These are phyloP conservation scores for Phoeniculus purpureus DNA, from an alignment of 2,797 vertebrate genomes.

Conservation along the genomic window DNA sequence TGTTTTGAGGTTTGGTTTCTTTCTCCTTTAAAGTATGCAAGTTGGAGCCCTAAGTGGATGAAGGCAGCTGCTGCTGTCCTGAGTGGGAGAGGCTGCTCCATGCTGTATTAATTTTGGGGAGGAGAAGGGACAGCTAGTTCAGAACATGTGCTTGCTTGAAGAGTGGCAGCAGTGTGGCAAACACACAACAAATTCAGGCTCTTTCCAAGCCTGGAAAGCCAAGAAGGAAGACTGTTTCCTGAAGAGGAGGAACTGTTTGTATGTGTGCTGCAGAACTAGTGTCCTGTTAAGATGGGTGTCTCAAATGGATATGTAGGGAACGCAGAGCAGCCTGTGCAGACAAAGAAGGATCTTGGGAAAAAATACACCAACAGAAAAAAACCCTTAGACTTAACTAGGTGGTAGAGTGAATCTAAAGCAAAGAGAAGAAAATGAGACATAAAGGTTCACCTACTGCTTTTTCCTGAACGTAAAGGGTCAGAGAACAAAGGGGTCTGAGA, in stretches of 20 bases:
- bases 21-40: neutral
- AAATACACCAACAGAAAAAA: rapidly evolving
- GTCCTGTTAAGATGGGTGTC: neutral
- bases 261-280: neutral
- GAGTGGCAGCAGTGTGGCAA: neutral
- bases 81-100: neutral
- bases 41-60: neutral
- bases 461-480: neutral
- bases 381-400: neutral
- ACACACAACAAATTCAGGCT: neutral
- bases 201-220: neutral
- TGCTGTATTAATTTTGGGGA: neutral
- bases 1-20: neutral
- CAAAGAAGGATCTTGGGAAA: neutral
- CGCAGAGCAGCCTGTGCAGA: neutral
- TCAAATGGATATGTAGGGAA: neutral
- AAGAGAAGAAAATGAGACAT: neutral
- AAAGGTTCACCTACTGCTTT: neutral
- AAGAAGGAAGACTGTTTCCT: neutral
- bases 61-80: neutral
- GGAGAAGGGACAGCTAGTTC: neutral
- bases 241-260: neutral
- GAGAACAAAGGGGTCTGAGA: neutral
- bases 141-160: neutral
- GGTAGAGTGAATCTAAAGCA: neutral